Conservation (phyloP, 1,140 invertebrate species). For the Andrena cerasifolii region DNA sequence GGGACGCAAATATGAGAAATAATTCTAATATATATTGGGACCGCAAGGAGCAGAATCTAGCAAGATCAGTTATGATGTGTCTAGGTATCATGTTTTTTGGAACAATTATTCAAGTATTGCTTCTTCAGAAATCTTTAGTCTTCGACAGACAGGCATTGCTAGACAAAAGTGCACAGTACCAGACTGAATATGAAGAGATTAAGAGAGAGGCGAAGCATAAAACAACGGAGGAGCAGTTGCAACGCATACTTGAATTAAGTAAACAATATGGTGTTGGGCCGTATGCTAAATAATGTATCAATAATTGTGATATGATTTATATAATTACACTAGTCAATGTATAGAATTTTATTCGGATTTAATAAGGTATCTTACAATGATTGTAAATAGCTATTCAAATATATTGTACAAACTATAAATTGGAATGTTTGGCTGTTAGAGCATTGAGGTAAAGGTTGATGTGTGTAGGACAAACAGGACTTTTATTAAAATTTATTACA, state of each 20-base stretch:
- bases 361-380: background rate
- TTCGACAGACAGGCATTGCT: background rate
- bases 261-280: fast-evolving
- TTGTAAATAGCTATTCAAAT: background rate
- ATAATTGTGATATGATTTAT: too few relatives aligned
- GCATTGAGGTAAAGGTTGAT: background rate
- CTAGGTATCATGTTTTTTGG: background rate
- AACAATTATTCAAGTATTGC: background rate
- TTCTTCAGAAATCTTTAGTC: background rate
- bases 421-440: background rate
- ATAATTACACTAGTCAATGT: background rate
- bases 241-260: background rate
- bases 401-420: background rate
- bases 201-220: background rate
- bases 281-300: background rate
- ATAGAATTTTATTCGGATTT: background rate
- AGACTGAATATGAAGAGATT: background rate
- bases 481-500: background rate
- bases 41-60: too few relatives aligned
- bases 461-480: too few relatives aligned
- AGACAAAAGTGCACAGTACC: background rate
- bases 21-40: background rate
- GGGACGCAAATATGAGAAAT: background rate
- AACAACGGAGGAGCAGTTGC: background rate
- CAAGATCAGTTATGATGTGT: background rate